Base-by-base conservation (phyloP, 2,888 invertebrate species). In the Trichopoda pennipes region DNA sequence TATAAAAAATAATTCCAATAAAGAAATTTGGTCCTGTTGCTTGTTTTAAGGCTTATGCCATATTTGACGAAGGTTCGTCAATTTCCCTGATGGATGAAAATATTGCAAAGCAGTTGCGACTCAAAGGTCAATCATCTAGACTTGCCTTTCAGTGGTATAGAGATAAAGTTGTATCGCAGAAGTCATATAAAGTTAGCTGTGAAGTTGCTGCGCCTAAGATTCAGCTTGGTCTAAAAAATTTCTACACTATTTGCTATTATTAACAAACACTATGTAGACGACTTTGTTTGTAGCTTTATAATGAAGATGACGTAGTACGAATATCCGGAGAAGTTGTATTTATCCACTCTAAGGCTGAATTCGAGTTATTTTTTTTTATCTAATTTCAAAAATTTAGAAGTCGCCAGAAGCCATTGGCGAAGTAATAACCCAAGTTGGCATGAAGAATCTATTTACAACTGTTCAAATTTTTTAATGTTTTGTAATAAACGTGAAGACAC, bases 261-360 rank as follows among this genome's bases (percentile, higher is more conserved):
- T 2, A 53, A 82, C 7, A 77, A 81, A 1, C 73, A 76, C 32
- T 84, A 84, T 16, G 82, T 84, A 1, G 83, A 84, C 51, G 85
- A 85, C 42, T 69, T 69, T 14, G 85, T 85, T 0, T 17, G 14
- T 32, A 84, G 83, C 63, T 84, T 83, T 21, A 56, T 10, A 63
- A 51, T 23, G 42, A 81, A 58, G 8, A 61, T 7, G 61, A 81
- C 51, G 81, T 81, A 0, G 21, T 64, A 42, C 42, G 55, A 42
- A 10, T 68, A 53, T 55, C 28, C 17, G 51, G 51, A 14, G 58
- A 72, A 12, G 51, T 53, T 16, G 21, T 32, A 3, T 16, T 9
- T 8, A 61, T 72, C 7, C 61, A 73, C 23, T 16, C 14, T 1
- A 23, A 28, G 16, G 61, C 53, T 55, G 63, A 44, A 4, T 73